A percentile compares a stretch with the other conserved stretches of the same genome.
phyloP scores from a whole-genome alignment of 1,140 invertebrate species.

The Drosophila eugracilis region DNA sequence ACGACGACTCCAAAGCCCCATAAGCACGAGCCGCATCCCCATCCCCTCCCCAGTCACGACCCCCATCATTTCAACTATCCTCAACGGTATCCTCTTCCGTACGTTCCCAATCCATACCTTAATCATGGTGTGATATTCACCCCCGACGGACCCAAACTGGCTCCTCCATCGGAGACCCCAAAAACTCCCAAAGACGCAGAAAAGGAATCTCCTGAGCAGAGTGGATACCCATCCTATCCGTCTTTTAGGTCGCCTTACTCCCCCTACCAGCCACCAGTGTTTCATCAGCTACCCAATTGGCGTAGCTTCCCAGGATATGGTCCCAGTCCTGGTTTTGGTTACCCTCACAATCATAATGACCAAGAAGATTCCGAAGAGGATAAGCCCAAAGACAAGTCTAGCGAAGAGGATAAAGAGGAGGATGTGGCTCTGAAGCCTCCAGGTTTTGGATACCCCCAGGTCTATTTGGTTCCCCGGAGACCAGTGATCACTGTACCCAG shows the following conservation, averaged over 20 bases:
- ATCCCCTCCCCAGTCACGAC: not conserved
- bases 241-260: conserved; percentile 34
- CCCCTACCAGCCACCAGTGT: conserved; percentile 27
- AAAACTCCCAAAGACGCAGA: not conserved
- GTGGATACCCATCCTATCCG: conserved; percentile 22
- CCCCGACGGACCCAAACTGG: not conserved
- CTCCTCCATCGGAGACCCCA: not conserved
- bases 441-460: conserved; percentile 43
- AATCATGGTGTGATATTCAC: not conserved
- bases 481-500: conserved; percentile 23
- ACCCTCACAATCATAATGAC: conserved; percentile 8
- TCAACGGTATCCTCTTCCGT: conserved; percentile 1
- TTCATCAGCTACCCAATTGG: not conserved
- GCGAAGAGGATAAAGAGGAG: conserved; percentile 4
- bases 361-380: conserved; percentile 19
- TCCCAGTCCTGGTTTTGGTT: conserved; percentile 5
- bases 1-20: conserved; percentile 30
- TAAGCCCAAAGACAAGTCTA: not conserved
- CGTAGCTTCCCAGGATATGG: conserved; percentile 11
- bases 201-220: conserved; percentile 10
- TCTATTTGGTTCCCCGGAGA: conserved; percentile 36
- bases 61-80: no score
- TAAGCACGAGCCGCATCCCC: conserved; percentile 25
- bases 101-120: conserved; percentile 12
- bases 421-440: conserved; percentile 36